Evolutionary conservation across 2,888 invertebrate genomes (phyloP).

Genomic region (Yponomeuta sedellus): DNA sequence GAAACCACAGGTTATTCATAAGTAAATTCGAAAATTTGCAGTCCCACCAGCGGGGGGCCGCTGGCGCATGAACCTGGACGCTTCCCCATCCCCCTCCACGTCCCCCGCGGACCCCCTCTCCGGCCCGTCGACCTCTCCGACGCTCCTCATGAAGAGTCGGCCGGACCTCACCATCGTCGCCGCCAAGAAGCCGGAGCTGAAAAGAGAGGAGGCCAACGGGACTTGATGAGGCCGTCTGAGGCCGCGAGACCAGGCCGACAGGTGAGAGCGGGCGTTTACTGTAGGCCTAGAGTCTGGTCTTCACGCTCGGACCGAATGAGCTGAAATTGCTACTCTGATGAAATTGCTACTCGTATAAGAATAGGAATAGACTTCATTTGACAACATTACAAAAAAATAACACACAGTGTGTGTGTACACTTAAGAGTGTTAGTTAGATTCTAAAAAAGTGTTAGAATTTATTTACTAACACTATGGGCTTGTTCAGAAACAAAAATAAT

Average conservation of each 20-base stretch:
- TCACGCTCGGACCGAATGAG: too few species aligned
- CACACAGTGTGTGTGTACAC: too few species aligned
- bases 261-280: not conserved
- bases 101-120: conserved; percentile 20
- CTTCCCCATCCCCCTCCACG: conserved; percentile 37
- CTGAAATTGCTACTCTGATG: too few species aligned
- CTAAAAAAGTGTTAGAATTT: too few species aligned
- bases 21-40: not conserved
- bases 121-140: conserved; percentile 32
- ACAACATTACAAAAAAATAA: too few species aligned
- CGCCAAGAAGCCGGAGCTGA: conserved; percentile 34
- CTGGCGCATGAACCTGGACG: conserved; percentile 64
- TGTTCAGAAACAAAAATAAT: too few species aligned
- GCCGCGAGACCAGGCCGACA: not conserved
- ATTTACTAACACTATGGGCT: too few species aligned
- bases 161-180: conserved; percentile 68
- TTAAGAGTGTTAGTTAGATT: too few species aligned
- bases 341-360: too few species aligned
- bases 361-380: too few species aligned
- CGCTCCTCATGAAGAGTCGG: conserved; percentile 56
- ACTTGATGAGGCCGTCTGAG: conserved; percentile 19
- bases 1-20: too few species aligned
- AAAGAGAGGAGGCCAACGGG: conserved; percentile 26
- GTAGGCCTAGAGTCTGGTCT: not conserved
- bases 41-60: conserved; percentile 39